Conservation (phyloP, 2,888 invertebrate species). For the Cactoblastis cactorum region DNA sequence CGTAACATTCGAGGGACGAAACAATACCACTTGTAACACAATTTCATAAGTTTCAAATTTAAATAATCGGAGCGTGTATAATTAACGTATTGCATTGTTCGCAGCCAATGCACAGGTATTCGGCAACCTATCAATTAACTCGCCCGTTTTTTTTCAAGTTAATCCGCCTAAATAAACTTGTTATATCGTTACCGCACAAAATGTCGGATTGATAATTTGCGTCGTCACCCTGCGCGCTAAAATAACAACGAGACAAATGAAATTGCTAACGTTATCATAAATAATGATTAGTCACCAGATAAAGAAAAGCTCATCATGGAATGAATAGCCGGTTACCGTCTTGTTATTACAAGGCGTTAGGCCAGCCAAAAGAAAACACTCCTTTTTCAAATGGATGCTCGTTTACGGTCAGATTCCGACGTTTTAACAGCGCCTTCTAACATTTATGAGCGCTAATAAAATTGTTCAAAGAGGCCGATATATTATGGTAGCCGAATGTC, state of each 20-base stretch:
- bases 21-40: constrained; percentile 48
- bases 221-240: constrained; percentile 38
- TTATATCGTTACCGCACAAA: constrained; percentile 28
- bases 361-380: constrained; percentile 68
- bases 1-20: constrained; percentile 49
- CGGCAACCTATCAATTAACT: constrained; percentile 67
- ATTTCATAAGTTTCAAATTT: constrained; percentile 76
- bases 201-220: constrained; percentile 34
- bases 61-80: constrained; percentile 70
- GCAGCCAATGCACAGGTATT: constrained; percentile 69
- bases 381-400: constrained; percentile 65
- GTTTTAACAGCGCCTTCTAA: constrained; percentile 69
- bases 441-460: constrained; percentile 69
- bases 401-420: constrained; percentile 73
- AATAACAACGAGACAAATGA: constrained; percentile 53
- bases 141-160: constrained; percentile 45
- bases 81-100: constrained; percentile 69
- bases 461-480: constrained; percentile 66
- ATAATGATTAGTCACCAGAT: constrained; percentile 65
- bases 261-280: constrained; percentile 40
- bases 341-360: constrained; percentile 57
- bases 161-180: constrained; percentile 67
- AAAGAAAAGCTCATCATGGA: constrained; percentile 66
- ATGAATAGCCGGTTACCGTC: constrained; percentile 65
- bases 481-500: constrained; percentile 52